Conservation (phyloP, 1,140 invertebrate genomes). For the Akabosia matsudoensis region DNA sequence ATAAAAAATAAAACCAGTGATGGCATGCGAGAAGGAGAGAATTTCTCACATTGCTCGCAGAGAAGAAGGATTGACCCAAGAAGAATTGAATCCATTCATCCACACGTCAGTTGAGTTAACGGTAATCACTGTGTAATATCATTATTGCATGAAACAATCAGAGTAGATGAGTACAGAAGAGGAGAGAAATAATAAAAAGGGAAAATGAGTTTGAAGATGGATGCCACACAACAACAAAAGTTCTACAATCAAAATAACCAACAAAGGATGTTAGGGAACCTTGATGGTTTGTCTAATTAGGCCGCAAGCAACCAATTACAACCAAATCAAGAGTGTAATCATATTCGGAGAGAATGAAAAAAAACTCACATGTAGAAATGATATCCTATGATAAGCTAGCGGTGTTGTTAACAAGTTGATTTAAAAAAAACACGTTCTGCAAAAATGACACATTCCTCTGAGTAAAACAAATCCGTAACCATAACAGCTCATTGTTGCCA, state of each 20-base stretch:
- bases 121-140: slow-evolving; percentile 6
- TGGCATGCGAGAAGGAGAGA: neutral
- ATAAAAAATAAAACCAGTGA: neutral
- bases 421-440: too few relatives aligned
- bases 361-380: too few relatives aligned
- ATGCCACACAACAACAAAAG: neutral
- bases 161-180: neutral
- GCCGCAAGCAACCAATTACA: slow-evolving; percentile 23
- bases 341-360: too few relatives aligned
- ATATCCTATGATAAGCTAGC: too few relatives aligned
- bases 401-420: too few relatives aligned
- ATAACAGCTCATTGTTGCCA: too few relatives aligned
- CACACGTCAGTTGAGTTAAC: neutral
- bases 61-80: neutral
- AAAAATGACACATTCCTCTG: too few relatives aligned
- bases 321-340: slow-evolving; percentile 13
- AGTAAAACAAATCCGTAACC: too few relatives aligned
- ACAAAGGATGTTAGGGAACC: neutral
- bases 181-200: neutral
- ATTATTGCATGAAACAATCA: slow-evolving; percentile 18
- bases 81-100: slow-evolving; percentile 17
- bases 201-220: too few relatives aligned
- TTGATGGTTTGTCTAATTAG: slow-evolving; percentile 20
- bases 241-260: neutral
- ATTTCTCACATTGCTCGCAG: neutral